Conservation (phyloP, 2,113 vertebrate genomes). For the Laterallus jamaicensis region DNA sequence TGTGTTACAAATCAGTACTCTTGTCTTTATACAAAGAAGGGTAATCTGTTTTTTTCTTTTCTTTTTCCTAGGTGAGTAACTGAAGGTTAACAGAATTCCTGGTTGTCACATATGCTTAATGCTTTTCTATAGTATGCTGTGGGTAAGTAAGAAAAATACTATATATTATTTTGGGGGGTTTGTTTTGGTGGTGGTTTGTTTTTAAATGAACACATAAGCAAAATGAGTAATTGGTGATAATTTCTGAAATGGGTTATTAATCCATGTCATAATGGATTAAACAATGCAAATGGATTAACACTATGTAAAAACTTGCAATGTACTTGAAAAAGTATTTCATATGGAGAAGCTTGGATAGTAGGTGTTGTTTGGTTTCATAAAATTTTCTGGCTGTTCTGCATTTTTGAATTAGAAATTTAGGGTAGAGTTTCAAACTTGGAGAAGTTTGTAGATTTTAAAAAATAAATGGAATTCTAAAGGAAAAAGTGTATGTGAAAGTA, state of each 20-base stretch:
- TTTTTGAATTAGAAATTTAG: not conserved
- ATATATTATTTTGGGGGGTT: not conserved
- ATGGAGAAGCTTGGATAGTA: not conserved
- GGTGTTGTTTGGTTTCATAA: not conserved
- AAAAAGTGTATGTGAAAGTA: not conserved
- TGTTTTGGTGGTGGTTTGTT: not conserved
- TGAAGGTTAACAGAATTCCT: slow-evolving; percentile 67
- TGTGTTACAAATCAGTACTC: not conserved
- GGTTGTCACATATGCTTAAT: slow-evolving; percentile 36
- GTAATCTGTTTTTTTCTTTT: not conserved
- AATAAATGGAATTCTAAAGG: not conserved
- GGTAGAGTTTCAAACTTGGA: not conserved
- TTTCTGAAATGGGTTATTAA: not conserved
- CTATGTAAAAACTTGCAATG: rapidly evolving
- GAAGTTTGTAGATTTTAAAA: not conserved
- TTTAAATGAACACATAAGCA: not conserved
- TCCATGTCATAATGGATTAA: not conserved
- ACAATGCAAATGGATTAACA: not conserved
- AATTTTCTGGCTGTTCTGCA: not conserved
- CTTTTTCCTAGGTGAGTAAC: slow-evolving; percentile 77
- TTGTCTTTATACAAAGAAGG: rapidly evolving
- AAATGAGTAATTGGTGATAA: not conserved
- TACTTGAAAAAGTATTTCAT: not conserved
- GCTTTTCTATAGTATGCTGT: slow-evolving; percentile 52
- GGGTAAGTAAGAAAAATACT: slow-evolving; percentile 74